Evolutionary conservation across 2,888 invertebrate genomes (phyloP).

Genomic region (Apoderus coryli): DNA sequence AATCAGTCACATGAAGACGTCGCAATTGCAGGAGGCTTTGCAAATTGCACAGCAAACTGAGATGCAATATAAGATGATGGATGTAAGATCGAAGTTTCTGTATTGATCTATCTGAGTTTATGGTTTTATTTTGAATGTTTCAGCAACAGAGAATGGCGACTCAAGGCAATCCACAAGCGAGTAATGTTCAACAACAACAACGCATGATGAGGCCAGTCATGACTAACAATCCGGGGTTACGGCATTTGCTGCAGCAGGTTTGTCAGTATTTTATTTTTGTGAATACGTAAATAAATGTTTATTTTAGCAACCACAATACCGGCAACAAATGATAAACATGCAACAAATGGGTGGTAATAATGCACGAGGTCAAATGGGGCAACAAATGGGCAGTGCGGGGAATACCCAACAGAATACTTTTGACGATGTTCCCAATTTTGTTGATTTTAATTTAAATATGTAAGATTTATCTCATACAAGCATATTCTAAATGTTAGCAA

Average conservation of each 20-base stretch:
- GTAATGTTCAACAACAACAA: conserved; percentile 34
- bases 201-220: conserved; percentile 58
- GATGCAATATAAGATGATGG: conserved; percentile 61
- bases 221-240: conserved; percentile 63
- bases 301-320: conserved; percentile 53
- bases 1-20: conserved; percentile 45
- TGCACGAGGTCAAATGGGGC: conserved; percentile 34
- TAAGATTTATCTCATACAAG: conserved; percentile 2
- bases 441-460: conserved; percentile 20
- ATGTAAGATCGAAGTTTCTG: conserved; percentile 24
- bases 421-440: conserved; percentile 28
- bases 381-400: conserved; percentile 30
- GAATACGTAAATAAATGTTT: background rate
- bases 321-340: conserved; percentile 43
- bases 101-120: conserved; percentile 6
- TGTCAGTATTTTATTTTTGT: conserved; percentile 2
- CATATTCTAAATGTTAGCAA: too few species aligned
- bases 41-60: conserved; percentile 69
- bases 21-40: conserved; percentile 46
- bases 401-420: conserved; percentile 27
- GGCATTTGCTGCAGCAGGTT: conserved; percentile 70
- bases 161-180: conserved; percentile 26
- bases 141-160: conserved; percentile 29
- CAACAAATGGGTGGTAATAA: conserved; percentile 38
- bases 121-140: conserved; percentile 12